These are phyloP conservation scores for Teleiodes luculella DNA, from an alignment of 2,888 invertebrate species.

Conservation along the genomic window DNA sequence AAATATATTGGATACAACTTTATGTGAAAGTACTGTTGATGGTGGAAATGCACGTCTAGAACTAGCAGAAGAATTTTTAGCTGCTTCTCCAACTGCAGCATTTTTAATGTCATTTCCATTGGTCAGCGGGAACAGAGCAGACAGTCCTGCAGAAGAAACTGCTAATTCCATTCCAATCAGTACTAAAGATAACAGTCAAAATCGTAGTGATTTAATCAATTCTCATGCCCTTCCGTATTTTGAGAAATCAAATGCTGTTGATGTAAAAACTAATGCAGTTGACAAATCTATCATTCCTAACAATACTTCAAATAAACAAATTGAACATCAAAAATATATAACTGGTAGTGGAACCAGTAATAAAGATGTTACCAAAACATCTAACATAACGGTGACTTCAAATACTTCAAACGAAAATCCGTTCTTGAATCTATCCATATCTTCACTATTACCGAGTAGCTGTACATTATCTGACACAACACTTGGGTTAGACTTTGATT, in stretches of 20 bases:
- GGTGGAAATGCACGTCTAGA: conserved; percentile 79
- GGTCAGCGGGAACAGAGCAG: conserved; percentile 79
- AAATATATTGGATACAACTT: conserved; percentile 56
- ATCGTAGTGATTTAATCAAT: conserved; percentile 37
- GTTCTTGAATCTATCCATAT: conserved; percentile 60
- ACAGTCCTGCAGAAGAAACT: conserved; percentile 67
- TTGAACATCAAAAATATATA: conserved; percentile 44
- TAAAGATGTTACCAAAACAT: conserved; percentile 44
- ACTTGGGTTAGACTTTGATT: conserved; percentile 66
- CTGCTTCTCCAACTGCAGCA: conserved; percentile 85
- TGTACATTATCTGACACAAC: conserved; percentile 51
- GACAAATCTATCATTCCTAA: conserved; percentile 28
- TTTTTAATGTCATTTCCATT: conserved; percentile 87
- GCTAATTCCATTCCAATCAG: conserved; percentile 36
- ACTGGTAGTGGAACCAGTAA: conserved; percentile 38
- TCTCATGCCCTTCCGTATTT: conserved; percentile 37
- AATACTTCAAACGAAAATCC: conserved; percentile 58
- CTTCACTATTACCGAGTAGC: conserved; percentile 55
- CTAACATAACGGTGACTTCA: conserved; percentile 31
- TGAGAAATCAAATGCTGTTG: conserved; percentile 37
- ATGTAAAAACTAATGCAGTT: conserved; percentile 34
- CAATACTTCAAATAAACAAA: conserved; percentile 39
- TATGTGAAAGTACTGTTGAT: conserved; percentile 65
- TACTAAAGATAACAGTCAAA: conserved; percentile 40
- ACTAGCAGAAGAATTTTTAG: conserved; percentile 73